A percentile compares a stretch with the other conserved stretches of the same genome.
phyloP scores from a whole-genome alignment of 1,140 invertebrate genomes.

The Drosophila cardini region DNA sequence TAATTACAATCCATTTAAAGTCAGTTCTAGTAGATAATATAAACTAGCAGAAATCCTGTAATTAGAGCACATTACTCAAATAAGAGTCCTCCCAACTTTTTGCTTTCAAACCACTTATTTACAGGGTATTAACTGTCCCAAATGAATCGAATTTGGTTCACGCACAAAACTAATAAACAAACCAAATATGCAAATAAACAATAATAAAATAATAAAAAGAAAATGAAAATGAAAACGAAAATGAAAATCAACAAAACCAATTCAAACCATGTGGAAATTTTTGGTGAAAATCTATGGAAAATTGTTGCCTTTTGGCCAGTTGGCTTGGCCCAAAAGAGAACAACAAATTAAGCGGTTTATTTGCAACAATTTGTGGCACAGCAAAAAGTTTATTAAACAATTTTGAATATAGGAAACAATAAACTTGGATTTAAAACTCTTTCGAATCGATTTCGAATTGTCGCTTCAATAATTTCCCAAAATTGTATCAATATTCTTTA shows the following conservation, averaged over 20 bases:
- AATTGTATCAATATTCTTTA: conserved; percentile 67
- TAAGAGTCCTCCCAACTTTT: no score
- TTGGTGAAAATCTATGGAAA: conserved; percentile 9
- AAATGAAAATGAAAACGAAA: conserved; percentile 1
- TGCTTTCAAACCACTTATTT: neutral
- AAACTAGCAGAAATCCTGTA: neutral
- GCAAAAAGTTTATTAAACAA: conserved; percentile 16
- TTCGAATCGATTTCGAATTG: conserved; percentile 23
- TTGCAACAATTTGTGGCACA: conserved; percentile 34
- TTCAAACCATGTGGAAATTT: conserved; percentile 19
- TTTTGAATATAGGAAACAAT: no score
- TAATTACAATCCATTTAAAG: conserved; percentile 52
- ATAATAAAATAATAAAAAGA: conserved; percentile 42
- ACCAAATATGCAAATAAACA: conserved; percentile 34
- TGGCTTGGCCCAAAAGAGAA: neutral
- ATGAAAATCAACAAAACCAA: conserved; percentile 26
- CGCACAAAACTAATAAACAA: conserved; percentile 50
- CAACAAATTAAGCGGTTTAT: conserved; percentile 52
- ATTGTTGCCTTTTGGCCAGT: conserved; percentile 12
- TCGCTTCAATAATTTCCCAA: conserved; percentile 54
- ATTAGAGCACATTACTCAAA: neutral
- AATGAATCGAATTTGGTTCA: conserved; percentile 46
- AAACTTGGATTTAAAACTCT: conserved; percentile 11
- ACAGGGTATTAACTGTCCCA: neutral
- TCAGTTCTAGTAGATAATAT: neutral